A percentile compares a stretch with the other conserved stretches of the same genome.
Evolutionary conservation across 1,140 invertebrate species (phyloP).

Genomic region (Zeugodacus cucurbitae): DNA sequence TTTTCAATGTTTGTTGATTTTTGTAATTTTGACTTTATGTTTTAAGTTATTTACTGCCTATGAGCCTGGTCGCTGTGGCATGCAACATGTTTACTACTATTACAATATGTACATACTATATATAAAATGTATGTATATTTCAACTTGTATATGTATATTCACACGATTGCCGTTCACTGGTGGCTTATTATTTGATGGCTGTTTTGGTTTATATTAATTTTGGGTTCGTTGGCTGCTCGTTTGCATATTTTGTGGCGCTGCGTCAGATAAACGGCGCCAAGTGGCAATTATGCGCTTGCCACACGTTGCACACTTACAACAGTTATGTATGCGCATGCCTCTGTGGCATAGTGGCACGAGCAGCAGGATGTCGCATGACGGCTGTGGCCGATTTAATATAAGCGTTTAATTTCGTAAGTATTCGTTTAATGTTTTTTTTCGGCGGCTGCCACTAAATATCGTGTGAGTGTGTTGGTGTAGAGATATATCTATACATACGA

Average conservation of each 20-base stretch:
- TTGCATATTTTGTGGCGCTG: constrained; percentile 2
- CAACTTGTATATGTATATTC: neutral
- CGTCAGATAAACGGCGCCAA: constrained; percentile 24
- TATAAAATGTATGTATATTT: neutral
- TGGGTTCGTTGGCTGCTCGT: neutral
- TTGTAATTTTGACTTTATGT: neutral
- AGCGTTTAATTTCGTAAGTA: neutral
- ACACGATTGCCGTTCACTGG: too few species aligned
- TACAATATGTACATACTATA: too few species aligned
- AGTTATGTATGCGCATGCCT: too few species aligned
- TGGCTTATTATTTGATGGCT: too few species aligned
- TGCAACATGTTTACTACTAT: neutral
- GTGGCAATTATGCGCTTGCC: constrained; percentile 11
- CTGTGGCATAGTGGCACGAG: too few species aligned
- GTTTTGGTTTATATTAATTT: neutral
- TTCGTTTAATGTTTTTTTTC: neutral
- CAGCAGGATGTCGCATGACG: neutral
- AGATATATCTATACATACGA: neutral
- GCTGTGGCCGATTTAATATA: neutral
- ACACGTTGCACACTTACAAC: neutral
- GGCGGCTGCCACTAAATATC: neutral
- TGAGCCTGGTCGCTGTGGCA: neutral
- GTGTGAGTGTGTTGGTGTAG: neutral
- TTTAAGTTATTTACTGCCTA: constrained; percentile 17
- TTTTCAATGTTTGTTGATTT: neutral